A percentile compares a stretch with the other conserved stretches of the same genome.
Conservation (phyloP, 2,888 invertebrate species). For the Tyria jacobaeae region DNA sequence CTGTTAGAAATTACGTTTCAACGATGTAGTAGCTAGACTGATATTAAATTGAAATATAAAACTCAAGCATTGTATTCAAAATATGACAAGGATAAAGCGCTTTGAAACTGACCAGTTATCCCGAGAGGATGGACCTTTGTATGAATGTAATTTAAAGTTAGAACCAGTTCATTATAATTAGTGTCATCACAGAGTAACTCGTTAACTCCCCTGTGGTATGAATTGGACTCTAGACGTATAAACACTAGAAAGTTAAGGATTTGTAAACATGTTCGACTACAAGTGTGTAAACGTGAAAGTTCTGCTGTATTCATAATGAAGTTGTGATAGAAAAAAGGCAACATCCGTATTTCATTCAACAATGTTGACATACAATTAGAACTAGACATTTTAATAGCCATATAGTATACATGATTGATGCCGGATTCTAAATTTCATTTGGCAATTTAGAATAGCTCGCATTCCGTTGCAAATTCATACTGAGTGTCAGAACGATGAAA, state of each 20-base stretch:
- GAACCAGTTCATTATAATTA: slow-evolving; percentile 22
- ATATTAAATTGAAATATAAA: background rate
- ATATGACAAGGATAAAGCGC: slow-evolving; percentile 1
- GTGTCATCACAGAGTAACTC: slow-evolving; percentile 19
- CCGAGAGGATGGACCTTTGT: slow-evolving; percentile 14
- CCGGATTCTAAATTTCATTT: no score
- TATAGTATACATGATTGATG: no score
- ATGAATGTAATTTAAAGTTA: slow-evolving; percentile 26
- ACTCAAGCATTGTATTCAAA: background rate
- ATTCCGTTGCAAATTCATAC: no score
- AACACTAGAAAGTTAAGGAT: slow-evolving; percentile 13
- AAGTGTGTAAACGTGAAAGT: background rate
- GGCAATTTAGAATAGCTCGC: no score
- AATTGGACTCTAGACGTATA: slow-evolving; percentile 19
- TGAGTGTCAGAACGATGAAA: no score
- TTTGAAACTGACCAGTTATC: slow-evolving; percentile 6
- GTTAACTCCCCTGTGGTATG: slow-evolving; percentile 3
- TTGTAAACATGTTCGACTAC: slow-evolving; percentile 16
- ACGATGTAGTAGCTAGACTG: background rate
- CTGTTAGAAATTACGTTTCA: no score
- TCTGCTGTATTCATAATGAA: background rate
- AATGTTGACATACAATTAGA: no score
- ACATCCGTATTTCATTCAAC: background rate
- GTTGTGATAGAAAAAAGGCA: background rate
- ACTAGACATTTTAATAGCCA: no score